Base-by-base conservation (phyloP, 2,113 vertebrate genomes). In the Pachypanchax playfairii region DNA sequence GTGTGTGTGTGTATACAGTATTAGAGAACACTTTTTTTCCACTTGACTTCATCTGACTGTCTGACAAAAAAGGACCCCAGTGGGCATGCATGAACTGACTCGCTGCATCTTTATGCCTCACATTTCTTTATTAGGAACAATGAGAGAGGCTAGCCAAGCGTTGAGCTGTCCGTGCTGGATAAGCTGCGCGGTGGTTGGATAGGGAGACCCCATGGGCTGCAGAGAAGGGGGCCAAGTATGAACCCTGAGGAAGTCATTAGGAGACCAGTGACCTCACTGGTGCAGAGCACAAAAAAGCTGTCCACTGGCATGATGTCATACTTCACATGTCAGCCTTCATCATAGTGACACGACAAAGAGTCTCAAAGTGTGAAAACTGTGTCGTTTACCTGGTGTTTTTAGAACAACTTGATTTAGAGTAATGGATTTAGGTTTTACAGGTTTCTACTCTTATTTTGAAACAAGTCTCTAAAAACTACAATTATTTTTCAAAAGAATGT, bases 121-220 rank as follows among this genome's bases (percentile, higher is more conserved):
- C 80, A 68, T 84, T 86, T 83, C 85, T 84, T 90, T 89, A 91
- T 91, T 91, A 87, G 84, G 81, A 86, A 87, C 87, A 90, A 88
- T 77, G 83, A 90, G 54, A 77, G 82, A 82, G 81, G 82, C 77
- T 77, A 84, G 74, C 85, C 82, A 82, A 87, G 88, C 78, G 72
- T 80, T 81, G 82, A 83, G 82, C 81, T 59, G 67, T 46, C 75
- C 58, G 35, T 65, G 79, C 52, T 25, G 80, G 68, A 64, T 58
- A 69, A 78, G 77, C 77, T 9, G 26, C 28, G 70, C 2, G 6
- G 22, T 29, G 76, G 48, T 39, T 41, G 38, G 60, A 38, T 65
- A 57, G 58, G 61, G 42, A 20, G 47, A 69, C 66, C 70, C 70
- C 44, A 68, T 73, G 74, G 73, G 82, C 77, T 74, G 61, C 66